These are phyloP conservation scores for Heterohyrax brucei DNA, from an alignment of 2,797 vertebrate genomes.

Conservation along the genomic window DNA sequence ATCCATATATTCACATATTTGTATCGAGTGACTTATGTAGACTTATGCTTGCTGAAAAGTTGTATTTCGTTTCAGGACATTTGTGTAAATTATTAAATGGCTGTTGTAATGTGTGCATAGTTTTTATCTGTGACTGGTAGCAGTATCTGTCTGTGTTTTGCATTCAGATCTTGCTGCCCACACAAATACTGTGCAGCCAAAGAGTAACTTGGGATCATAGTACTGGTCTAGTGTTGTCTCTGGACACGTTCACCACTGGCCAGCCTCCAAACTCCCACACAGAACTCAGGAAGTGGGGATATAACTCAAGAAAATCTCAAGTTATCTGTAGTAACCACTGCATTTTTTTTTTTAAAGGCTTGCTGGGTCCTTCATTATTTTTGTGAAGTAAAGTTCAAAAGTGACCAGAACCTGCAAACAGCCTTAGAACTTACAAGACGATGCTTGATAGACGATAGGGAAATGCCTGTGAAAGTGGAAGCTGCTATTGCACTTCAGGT, in stretches of 20 bases:
- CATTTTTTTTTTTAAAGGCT: constrained; percentile 91
- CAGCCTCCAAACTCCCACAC: constrained; percentile 92
- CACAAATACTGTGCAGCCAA: constrained; percentile 93
- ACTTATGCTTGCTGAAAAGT: constrained; percentile 9
- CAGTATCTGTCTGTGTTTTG: constrained; percentile 93
- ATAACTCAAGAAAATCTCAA: background rate
- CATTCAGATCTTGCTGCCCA: constrained; percentile 93
- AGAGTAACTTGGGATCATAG: constrained; percentile 97
- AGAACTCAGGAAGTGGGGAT: background rate
- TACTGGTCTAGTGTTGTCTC: constrained; percentile 96
- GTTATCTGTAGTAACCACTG: background rate
- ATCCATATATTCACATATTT: constrained; percentile 10
- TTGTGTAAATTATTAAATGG: constrained; percentile 77
- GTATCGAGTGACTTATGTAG: background rate
- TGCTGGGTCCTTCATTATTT: constrained; percentile 99
- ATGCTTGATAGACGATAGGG: constrained; percentile 98
- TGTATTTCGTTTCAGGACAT: constrained; percentile 3
- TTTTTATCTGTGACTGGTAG: constrained; percentile 93
- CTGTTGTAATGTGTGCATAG: constrained; percentile 93
- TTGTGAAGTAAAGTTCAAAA: constrained; percentile 99
- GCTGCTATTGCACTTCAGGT: constrained; percentile 99
- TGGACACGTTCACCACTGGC: constrained; percentile 91
- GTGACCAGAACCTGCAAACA: constrained; percentile 98
- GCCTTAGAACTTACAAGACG: constrained; percentile 97
- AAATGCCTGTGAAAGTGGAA: constrained; percentile 99